Percentiles rank a stretch among this genome's conserved stretches.
These are phyloP conservation scores for Papilio elwesi DNA, from an alignment of 2,888 invertebrate genomes.

Conservation along the genomic window DNA sequence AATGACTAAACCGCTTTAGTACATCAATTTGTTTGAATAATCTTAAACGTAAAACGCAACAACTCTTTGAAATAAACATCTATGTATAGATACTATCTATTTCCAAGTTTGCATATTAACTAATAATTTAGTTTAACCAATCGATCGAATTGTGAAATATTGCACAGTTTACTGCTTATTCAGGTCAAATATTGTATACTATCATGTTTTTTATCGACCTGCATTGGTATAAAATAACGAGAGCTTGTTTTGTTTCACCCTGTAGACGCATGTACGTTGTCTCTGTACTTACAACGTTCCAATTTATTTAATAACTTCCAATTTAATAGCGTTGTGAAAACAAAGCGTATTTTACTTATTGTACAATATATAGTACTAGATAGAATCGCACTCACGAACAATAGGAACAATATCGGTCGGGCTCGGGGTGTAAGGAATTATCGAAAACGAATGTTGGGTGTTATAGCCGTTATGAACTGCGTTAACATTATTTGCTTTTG, in stretches of 20 bases:
- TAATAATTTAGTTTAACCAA: too few species aligned
- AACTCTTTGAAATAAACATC: too few species aligned
- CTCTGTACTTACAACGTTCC: not conserved
- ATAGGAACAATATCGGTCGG: not conserved
- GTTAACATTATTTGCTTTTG: conserved; percentile 6
- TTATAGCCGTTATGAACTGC: not conserved
- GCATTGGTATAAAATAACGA: not conserved
- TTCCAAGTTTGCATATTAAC: too few species aligned
- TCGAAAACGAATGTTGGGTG: not conserved
- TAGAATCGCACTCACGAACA: conserved; percentile 6
- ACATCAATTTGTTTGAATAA: too few species aligned
- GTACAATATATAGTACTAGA: not conserved
- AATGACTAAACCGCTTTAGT: too few species aligned
- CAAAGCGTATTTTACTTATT: conserved; percentile 10
- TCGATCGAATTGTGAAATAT: not conserved
- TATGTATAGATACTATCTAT: too few species aligned
- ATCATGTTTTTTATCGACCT: not conserved
- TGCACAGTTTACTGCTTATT: not conserved
- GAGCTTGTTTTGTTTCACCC: not conserved
- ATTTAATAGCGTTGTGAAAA: not conserved
- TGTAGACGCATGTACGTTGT: conserved; percentile 3
- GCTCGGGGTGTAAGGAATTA: conserved; percentile 8
- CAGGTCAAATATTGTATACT: not conserved
- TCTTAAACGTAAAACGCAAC: too few species aligned
- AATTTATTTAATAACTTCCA: conserved; percentile 12